A percentile compares a stretch with the other conserved stretches of the same genome.
Conservation (phyloP, 2,888 invertebrate species). For the Schrankia costaestrigalis region DNA sequence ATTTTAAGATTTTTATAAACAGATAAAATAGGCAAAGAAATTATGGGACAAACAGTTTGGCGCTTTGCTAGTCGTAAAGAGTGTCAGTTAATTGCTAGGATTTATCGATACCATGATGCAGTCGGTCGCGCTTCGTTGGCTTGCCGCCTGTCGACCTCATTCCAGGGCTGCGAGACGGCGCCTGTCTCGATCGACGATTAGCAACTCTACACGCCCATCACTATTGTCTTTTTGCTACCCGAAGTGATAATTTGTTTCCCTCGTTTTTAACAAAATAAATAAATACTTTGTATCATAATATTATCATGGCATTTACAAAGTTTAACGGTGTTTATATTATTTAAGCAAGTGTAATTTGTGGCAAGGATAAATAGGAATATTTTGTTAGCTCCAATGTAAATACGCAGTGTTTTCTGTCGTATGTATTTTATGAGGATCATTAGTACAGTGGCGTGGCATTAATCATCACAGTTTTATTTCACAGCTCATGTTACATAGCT, state of each 20-base stretch:
- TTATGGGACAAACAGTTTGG: constrained; percentile 15
- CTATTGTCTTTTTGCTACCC: constrained; percentile 59
- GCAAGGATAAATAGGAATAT: constrained; percentile 14
- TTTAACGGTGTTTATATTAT: constrained; percentile 5
- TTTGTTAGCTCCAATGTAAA: constrained; percentile 21
- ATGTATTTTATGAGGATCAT: constrained; percentile 42
- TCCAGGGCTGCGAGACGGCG: constrained; percentile 50
- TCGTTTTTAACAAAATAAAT: no score
- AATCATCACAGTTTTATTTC: constrained; percentile 64
- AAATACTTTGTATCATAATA: no score
- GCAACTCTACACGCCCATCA: constrained; percentile 55
- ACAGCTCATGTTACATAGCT: constrained; percentile 59
- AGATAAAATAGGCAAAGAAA: constrained; percentile 9
- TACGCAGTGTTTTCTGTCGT: constrained; percentile 21
- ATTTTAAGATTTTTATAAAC: constrained; percentile 2
- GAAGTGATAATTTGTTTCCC: constrained; percentile 38
- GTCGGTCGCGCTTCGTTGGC: constrained; percentile 44
- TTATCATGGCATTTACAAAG: no score
- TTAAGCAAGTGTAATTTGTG: constrained; percentile 12
- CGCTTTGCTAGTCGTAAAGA: constrained; percentile 20
- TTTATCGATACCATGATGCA: constrained; percentile 53
- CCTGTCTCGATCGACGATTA: constrained; percentile 59
- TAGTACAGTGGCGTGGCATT: constrained; percentile 49
- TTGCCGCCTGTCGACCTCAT: constrained; percentile 57
- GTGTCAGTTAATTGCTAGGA: constrained; percentile 29